A percentile compares a stretch with the other conserved stretches of the same genome.
Conservation (phyloP, 2,888 invertebrate genomes). For the Agrenia bidenticulata region DNA sequence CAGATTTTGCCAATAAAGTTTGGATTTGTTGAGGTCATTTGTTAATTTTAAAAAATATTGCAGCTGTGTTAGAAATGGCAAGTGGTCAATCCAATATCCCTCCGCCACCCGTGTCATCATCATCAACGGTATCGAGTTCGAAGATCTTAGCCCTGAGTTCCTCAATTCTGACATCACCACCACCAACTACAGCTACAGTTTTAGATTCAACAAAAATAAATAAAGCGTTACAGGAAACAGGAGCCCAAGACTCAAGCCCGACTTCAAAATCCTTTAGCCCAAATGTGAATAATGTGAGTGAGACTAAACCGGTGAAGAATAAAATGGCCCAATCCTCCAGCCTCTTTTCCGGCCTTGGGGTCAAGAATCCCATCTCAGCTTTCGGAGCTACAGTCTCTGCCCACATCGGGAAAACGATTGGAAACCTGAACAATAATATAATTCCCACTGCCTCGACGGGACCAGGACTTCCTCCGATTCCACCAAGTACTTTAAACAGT, state of each 20-base stretch:
- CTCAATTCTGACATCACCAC: too few relatives aligned
- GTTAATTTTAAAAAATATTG: too few relatives aligned
- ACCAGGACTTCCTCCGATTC: conserved; percentile 45
- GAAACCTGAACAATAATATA: conserved; percentile 21
- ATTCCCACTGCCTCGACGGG: conserved; percentile 18
- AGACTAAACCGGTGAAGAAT: neutral
- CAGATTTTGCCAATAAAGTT: too few relatives aligned
- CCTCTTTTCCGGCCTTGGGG: conserved; percentile 17
- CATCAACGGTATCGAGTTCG: neutral
- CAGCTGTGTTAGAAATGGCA: too few relatives aligned
- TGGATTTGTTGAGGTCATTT: too few relatives aligned
- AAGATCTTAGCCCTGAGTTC: too few relatives aligned
- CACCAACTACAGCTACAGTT: neutral
- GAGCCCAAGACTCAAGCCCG: neutral
- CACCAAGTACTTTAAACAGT: conserved; percentile 18
- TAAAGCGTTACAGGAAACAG: neutral
- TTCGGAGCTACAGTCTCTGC: conserved; percentile 1
- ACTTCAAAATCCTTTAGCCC: neutral
- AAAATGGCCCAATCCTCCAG: conserved; percentile 4
- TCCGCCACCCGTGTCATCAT: neutral
- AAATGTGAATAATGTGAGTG: conserved; percentile 2
- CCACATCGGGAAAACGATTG: conserved; percentile 1
- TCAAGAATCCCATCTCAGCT: conserved; percentile 16
- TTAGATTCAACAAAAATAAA: neutral
- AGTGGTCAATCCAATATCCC: too few relatives aligned